A percentile compares a stretch with the other conserved stretches of the same genome.
Evolutionary conservation across 2,113 vertebrate species (phyloP).

Genomic region (Noctilio leporinus): DNA sequence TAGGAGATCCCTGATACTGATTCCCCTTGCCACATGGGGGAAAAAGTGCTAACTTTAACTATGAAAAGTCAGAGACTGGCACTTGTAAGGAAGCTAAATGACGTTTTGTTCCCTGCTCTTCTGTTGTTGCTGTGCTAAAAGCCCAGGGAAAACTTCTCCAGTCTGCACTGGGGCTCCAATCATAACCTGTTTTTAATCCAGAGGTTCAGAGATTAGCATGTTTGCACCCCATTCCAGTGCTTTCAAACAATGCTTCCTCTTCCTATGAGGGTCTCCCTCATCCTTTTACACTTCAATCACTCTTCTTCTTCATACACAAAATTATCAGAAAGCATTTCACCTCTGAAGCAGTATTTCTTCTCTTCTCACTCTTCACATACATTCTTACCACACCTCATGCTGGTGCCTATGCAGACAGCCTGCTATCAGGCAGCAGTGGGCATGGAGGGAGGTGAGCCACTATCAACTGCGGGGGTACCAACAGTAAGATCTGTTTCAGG

Average conservation of each 20-base stretch:
- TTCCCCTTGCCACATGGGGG: not conserved
- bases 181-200: not conserved
- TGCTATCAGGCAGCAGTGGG: not conserved
- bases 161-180: not conserved
- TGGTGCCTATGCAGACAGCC: not conserved
- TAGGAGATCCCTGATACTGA: not conserved
- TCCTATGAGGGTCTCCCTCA: not conserved
- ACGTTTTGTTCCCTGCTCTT: not conserved
- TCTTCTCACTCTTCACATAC: not conserved
- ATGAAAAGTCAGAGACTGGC: not conserved
- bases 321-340: not conserved
- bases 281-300: not conserved
- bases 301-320: not conserved
- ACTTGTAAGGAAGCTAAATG: not conserved
- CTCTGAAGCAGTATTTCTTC: not conserved
- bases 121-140: not conserved
- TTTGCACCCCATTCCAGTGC: not conserved
- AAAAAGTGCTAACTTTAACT: not conserved
- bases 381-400: not conserved
- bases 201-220: not conserved
- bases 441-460: not conserved
- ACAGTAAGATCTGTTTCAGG: not conserved
- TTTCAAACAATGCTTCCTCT: not conserved
- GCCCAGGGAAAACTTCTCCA: not conserved
- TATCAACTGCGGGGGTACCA: not conserved